These are phyloP conservation scores for Spisula solida DNA, from an alignment of 2,888 invertebrate genomes.

Conservation along the genomic window DNA sequence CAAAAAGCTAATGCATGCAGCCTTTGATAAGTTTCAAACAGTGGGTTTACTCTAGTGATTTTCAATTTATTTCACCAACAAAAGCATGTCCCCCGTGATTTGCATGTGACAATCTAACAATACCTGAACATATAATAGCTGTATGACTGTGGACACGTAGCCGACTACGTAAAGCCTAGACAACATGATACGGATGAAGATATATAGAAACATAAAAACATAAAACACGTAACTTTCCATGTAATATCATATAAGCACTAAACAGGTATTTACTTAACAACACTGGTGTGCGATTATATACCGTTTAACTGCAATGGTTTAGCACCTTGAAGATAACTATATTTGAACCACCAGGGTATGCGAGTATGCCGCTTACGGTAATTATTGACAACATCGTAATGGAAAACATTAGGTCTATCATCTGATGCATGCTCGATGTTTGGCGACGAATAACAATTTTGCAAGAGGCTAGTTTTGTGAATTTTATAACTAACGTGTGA, in stretches of 20 bases:
- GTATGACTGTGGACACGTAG: background rate
- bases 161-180: background rate
- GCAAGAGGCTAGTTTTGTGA: no score
- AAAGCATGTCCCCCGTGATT: constrained; percentile 2
- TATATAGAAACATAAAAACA: background rate
- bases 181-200: background rate
- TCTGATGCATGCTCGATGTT: no score
- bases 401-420: no score
- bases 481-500: no score
- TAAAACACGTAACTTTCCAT: background rate
- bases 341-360: no score
- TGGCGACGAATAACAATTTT: no score
- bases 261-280: background rate
- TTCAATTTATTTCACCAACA: constrained; percentile 17
- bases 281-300: no score
- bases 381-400: no score
- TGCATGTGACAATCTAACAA: constrained; percentile 5
- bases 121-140: background rate
- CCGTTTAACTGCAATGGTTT: no score
- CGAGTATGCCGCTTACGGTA: no score
- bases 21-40: constrained; percentile 5
- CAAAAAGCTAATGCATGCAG: background rate
- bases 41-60: background rate
- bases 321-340: no score
- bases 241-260: background rate